phyloP scores from a whole-genome alignment of 2,797 vertebrate genomes.

The Schizopygopsis pylzovi region DNA sequence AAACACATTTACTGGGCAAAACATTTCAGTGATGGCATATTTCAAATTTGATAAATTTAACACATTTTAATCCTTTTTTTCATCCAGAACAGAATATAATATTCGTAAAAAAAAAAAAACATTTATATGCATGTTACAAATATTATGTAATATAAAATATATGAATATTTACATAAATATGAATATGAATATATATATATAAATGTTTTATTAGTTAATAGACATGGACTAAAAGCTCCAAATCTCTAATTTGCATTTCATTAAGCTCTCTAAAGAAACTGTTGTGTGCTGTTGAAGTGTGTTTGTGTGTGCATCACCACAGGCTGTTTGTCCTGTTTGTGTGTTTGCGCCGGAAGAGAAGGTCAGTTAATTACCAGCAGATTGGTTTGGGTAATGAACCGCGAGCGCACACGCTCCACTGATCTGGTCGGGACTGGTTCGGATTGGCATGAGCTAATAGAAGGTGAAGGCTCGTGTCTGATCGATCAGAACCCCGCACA shows the following conservation, averaged over 20 bases:
- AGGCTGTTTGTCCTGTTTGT: constrained; percentile 51
- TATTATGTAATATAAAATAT: neutral
- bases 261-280: neutral
- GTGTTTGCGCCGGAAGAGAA: constrained; percentile 45
- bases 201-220: neutral
- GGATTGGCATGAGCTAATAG: constrained; percentile 71
- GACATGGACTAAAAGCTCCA: neutral
- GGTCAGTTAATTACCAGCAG: constrained; percentile 79
- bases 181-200: too few relatives aligned
- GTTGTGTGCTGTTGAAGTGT: constrained; percentile 7
- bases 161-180: neutral
- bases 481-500: constrained; percentile 65
- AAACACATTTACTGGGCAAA: neutral
- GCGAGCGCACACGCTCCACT: constrained; percentile 48
- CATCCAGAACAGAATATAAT: neutral
- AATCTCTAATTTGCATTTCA: neutral
- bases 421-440: constrained; percentile 63
- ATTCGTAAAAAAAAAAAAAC: too few relatives aligned
- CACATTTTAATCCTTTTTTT: neutral
- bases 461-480: constrained; percentile 68
- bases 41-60: too few relatives aligned
- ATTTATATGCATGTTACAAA: neutral
- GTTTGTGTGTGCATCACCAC: neutral
- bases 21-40: neutral
- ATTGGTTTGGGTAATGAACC: constrained; percentile 84